These are phyloP conservation scores for Platysteira castanea DNA, from an alignment of 2,113 vertebrate genomes.

Conservation along the genomic window DNA sequence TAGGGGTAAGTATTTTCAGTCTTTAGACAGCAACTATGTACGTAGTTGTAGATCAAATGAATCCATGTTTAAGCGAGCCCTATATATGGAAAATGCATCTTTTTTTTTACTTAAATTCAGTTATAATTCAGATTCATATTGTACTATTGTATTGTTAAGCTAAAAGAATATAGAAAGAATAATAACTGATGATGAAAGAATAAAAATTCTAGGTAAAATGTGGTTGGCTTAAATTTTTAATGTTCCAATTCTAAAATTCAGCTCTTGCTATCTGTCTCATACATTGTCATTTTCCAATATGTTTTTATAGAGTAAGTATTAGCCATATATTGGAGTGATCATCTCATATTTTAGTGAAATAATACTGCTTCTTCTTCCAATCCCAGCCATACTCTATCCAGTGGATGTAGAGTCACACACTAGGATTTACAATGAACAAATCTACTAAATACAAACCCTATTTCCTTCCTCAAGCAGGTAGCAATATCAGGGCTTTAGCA, in stretches of 20 bases:
- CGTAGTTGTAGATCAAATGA: background rate
- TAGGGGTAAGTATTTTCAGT: background rate
- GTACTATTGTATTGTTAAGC: background rate
- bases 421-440: background rate
- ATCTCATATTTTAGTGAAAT: background rate
- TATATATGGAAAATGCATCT: background rate
- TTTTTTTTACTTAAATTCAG: background rate
- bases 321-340: background rate
- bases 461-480: background rate
- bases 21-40: background rate
- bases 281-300: background rate
- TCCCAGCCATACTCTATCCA: background rate
- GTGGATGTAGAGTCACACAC: background rate
- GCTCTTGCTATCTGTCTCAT: background rate
- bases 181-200: background rate
- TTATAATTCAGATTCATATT: background rate
- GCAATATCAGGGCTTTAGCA: background rate
- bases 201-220: background rate
- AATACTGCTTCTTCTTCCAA: background rate
- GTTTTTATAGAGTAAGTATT: background rate
- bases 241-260: background rate
- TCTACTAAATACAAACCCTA: background rate
- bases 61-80: background rate
- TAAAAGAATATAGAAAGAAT: background rate
- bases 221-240: background rate